phyloP scores from a whole-genome alignment of 2,888 invertebrate genomes.

The Leptopilina myrica region DNA sequence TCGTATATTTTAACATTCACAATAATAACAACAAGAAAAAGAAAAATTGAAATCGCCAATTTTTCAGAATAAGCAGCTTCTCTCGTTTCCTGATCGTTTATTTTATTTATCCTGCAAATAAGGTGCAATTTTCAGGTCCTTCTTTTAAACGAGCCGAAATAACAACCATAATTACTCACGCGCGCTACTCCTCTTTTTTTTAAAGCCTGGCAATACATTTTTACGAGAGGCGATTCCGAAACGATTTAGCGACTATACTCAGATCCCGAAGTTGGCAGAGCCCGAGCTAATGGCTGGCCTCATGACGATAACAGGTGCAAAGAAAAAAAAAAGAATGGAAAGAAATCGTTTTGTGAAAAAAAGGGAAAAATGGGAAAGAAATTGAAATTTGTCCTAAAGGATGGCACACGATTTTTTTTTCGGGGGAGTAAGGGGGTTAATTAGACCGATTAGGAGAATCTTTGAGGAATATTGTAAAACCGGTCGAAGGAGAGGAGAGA shows the following conservation, averaged over 20 bases:
- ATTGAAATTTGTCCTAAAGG: slow-evolving; percentile 23
- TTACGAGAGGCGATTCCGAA: slow-evolving; percentile 64
- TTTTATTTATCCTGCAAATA: slow-evolving; percentile 21
- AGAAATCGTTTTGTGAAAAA: slow-evolving; percentile 7
- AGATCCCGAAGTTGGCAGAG: slow-evolving; percentile 50
- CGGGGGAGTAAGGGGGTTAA: neutral
- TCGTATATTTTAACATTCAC: neutral
- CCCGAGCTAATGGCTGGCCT: slow-evolving; percentile 58
- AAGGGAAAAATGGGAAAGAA: neutral
- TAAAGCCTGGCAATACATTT: slow-evolving; percentile 59
- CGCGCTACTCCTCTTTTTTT: slow-evolving; percentile 48
- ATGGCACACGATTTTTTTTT: neutral
- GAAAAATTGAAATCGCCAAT: neutral
- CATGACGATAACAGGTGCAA: slow-evolving; percentile 37
- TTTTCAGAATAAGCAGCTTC: neutral
- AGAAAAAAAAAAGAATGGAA: slow-evolving; percentile 28
- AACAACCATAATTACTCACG: slow-evolving; percentile 55
- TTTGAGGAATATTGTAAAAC: neutral
- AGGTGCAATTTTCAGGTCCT: slow-evolving; percentile 19
- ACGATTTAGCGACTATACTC: slow-evolving; percentile 59
- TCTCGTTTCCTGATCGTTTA: neutral
- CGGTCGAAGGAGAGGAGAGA: slow-evolving; percentile 37
- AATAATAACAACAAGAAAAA: neutral
- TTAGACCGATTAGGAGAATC: slow-evolving; percentile 30
- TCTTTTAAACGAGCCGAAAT: slow-evolving; percentile 17